phyloP scores from a whole-genome alignment of 2,888 invertebrate genomes.

The Ormyrus pomaceus region DNA sequence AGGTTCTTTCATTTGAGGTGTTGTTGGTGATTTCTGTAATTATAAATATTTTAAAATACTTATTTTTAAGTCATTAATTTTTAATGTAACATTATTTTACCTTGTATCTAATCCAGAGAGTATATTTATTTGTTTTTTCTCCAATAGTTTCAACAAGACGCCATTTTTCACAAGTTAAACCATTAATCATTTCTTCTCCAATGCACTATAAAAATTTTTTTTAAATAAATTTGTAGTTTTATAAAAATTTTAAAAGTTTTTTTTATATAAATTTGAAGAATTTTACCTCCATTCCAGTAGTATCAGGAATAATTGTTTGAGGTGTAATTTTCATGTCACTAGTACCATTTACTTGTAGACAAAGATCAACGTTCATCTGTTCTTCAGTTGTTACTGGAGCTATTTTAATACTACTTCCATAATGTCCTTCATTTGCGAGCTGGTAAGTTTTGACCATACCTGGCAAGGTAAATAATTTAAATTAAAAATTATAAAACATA shows the following conservation, averaged over 20 bases:
- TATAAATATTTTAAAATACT: slow-evolving; percentile 12
- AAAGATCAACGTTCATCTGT: slow-evolving; percentile 84
- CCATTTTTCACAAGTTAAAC: slow-evolving; percentile 87
- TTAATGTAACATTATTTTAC: slow-evolving; percentile 67
- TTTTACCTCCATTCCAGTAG: slow-evolving; percentile 83
- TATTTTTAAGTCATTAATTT: slow-evolving; percentile 25
- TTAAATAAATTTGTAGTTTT: slow-evolving; percentile 35
- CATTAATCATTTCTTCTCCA: slow-evolving; percentile 84
- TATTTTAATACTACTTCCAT: slow-evolving; percentile 87
- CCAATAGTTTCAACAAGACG: slow-evolving; percentile 82
- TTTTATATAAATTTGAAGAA: slow-evolving; percentile 33
- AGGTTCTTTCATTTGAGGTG: slow-evolving; percentile 64
- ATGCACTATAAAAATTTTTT: slow-evolving; percentile 64
- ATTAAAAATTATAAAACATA: slow-evolving; percentile 4
- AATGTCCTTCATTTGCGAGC: slow-evolving; percentile 79
- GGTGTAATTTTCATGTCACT: slow-evolving; percentile 79
- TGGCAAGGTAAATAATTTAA: slow-evolving; percentile 61
- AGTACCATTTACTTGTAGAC: slow-evolving; percentile 90
- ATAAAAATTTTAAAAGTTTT: slow-evolving; percentile 32
- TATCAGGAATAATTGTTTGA: slow-evolving; percentile 89
- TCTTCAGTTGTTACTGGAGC: slow-evolving; percentile 90
- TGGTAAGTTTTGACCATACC: slow-evolving; percentile 95
- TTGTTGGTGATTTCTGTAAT: slow-evolving; percentile 66
- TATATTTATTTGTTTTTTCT: slow-evolving; percentile 91
- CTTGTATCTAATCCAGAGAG: slow-evolving; percentile 89